Percentiles rank a stretch among this genome's conserved stretches.
Conservation (phyloP, 2,797 vertebrate species). For the Lemur catta region DNA sequence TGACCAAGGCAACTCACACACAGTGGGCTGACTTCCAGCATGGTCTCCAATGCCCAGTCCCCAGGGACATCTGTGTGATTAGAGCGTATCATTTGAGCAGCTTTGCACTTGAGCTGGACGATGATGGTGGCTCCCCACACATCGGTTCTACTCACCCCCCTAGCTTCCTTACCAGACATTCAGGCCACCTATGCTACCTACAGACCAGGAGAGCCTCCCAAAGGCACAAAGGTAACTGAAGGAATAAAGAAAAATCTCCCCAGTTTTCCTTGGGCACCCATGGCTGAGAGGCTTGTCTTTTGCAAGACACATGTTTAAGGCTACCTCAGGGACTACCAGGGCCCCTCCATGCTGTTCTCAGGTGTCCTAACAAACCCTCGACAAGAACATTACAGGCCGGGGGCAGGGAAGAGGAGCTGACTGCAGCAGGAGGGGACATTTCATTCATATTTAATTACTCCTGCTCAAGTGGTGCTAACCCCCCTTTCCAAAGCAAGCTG, state of each 20-base stretch:
- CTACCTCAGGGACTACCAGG: background rate
- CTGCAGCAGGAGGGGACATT: background rate
- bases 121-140: background rate
- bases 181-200: background rate
- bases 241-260: background rate
- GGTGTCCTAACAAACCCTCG: background rate
- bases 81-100: background rate
- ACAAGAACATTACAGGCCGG: background rate
- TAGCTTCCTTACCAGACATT: background rate
- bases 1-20: background rate
- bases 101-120: background rate
- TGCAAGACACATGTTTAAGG: background rate
- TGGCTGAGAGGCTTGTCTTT: background rate
- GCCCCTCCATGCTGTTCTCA: background rate
- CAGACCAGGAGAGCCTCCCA: background rate
- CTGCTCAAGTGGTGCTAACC: background rate
- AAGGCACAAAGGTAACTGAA: background rate
- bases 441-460: background rate
- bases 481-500: background rate
- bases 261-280: background rate
- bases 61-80: background rate
- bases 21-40: too few species aligned
- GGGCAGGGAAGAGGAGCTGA: background rate
- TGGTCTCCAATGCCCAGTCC: background rate
- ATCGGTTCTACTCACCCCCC: background rate